Conservation (phyloP, 2,797 vertebrate genomes). For the Takifugu ocellatus region DNA sequence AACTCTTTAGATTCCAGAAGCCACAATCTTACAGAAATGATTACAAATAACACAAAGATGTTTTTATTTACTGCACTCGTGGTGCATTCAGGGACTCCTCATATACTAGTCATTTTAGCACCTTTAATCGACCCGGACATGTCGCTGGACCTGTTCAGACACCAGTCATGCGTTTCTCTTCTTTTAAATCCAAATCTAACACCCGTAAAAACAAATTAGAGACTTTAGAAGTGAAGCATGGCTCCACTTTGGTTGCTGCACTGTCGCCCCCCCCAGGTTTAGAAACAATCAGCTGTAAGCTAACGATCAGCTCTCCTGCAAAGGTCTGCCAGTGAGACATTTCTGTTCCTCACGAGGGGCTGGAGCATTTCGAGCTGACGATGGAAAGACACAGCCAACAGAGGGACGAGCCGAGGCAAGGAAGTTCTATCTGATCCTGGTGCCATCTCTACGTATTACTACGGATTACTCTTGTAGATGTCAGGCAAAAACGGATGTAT, state of each 20-base stretch:
- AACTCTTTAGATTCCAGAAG: too few relatives aligned
- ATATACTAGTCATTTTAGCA: neutral
- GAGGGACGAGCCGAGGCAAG: slow-evolving; percentile 29
- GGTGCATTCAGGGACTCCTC: slow-evolving; percentile 1
- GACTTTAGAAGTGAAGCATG: too few relatives aligned
- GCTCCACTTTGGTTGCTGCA: too few relatives aligned
- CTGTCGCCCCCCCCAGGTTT: too few relatives aligned
- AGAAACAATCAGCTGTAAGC: neutral
- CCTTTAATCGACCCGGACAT: too few relatives aligned
- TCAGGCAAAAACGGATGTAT: slow-evolving; percentile 73
- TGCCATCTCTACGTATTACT: slow-evolving; percentile 68
- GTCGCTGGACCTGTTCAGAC: too few relatives aligned
- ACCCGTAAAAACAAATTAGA: neutral
- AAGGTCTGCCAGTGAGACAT: neutral
- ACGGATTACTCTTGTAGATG: slow-evolving; percentile 63
- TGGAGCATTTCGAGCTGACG: neutral
- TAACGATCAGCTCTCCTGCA: neutral
- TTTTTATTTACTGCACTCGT: neutral
- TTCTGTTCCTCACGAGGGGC: neutral
- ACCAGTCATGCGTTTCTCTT: neutral
- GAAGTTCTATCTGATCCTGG: slow-evolving; percentile 65
- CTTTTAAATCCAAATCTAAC: neutral
- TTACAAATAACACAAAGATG: too few relatives aligned
- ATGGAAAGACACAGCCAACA: slow-evolving; percentile 4
- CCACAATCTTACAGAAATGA: too few relatives aligned